Evolutionary conservation across 2,797 vertebrate species (phyloP), one percentile per base, ranked within the genome.

Genomic region (Tympanoctomys barrerae): DNA sequence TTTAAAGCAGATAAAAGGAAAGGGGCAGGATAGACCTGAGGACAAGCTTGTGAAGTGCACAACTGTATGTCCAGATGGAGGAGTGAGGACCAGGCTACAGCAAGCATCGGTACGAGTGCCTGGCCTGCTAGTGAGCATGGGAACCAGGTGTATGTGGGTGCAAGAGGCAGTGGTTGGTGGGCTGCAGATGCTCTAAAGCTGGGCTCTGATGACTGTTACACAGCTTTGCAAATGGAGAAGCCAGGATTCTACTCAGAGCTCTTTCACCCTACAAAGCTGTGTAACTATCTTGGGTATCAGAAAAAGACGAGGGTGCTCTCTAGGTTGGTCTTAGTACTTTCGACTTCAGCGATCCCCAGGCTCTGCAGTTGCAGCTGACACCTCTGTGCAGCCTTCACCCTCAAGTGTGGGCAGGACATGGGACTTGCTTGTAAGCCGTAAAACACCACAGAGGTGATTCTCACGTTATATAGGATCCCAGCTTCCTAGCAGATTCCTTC

Each of bases 401-500:
- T 57, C 77, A 66, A 87, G 19, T 79, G 7, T 87, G 31, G 19
- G 21, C 10, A 94, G 62, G 28, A 71, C 1, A 33, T 82, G 26
- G 71, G 49, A 75, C n/a, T 93, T 71, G 2, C 39, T 96, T 85
- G 24, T 93, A 81, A 75, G 6, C 54, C 82, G 64, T 31, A 78
- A 5, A 86, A 16, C 36, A 70, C 1, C 42, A 36, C 18, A 81
- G 39, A 71, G 4, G 33, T 66, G 8, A 49, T 61, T 78, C 57
- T 80, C n/a, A n/a, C 36, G 6, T 77, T 75, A 0, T 7, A 4
- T 46, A 80, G 79, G 52, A 68, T 24, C 77, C 7, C n/a, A 24
- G 88, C 54, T 83, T 86, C 59, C 10, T 66, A 84, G 57, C 7
- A 79, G 39, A 62, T 12, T 77, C 11, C 52, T 16, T 70, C 12